phyloP scores from a whole-genome alignment of 2,888 invertebrate genomes.

The Fragum sueziense region DNA sequence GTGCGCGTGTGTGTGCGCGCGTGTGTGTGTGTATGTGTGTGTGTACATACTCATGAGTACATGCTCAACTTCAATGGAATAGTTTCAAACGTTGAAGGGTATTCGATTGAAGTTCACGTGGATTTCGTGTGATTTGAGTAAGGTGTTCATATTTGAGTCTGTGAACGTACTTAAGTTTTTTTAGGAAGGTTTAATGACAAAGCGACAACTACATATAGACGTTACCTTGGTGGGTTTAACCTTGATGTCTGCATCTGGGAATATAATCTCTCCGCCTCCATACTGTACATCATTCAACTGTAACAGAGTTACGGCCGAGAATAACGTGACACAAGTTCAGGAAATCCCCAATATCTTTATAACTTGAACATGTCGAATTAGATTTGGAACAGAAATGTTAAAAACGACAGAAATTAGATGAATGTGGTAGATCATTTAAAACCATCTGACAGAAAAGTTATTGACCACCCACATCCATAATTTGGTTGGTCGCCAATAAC shows the following conservation, averaged over 20 bases:
- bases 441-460: too few relatives aligned
- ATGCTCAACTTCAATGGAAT: too few relatives aligned
- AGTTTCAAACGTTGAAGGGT: too few relatives aligned
- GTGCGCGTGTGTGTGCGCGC: too few relatives aligned
- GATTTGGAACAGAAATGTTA: background rate
- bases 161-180: background rate
- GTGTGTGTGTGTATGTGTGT: too few relatives aligned
- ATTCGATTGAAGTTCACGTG: too few relatives aligned
- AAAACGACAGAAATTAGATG: background rate
- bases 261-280: slow-evolving; percentile 63
- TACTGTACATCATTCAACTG: slow-evolving; percentile 54
- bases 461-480: too few relatives aligned
- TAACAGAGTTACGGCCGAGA: slow-evolving; percentile 2
- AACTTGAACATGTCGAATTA: background rate
- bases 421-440: background rate
- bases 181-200: background rate
- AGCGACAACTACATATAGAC: slow-evolving; percentile 4
- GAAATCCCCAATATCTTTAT: background rate
- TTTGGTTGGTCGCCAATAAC: too few relatives aligned
- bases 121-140: background rate
- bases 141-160: background rate
- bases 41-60: too few relatives aligned
- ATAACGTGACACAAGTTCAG: background rate
- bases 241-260: slow-evolving; percentile 54
- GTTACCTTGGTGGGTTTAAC: slow-evolving; percentile 57